Percentiles rank a stretch among this genome's conserved stretches.
Conservation (phyloP, 2,888 invertebrate genomes). For the Osmoderma eremita region DNA sequence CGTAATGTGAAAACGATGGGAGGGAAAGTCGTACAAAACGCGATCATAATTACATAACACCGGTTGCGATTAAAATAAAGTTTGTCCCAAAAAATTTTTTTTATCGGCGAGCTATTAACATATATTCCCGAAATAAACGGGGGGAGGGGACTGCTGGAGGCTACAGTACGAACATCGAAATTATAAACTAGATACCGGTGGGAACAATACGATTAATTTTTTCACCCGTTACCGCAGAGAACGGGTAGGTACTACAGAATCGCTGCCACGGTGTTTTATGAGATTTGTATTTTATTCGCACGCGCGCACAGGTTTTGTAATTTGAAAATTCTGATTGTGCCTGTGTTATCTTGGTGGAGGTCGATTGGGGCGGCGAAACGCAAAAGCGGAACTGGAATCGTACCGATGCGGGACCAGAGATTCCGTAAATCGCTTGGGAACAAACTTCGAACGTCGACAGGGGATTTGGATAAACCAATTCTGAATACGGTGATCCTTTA, state of each 20-base stretch:
- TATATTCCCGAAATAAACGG: constrained; percentile 47
- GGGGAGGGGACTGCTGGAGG: constrained; percentile 8
- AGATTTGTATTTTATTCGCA: constrained; percentile 54
- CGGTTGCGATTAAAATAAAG: constrained; percentile 22
- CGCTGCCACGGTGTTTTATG: constrained; percentile 32
- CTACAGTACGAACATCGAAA: constrained; percentile 46
- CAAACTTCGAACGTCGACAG: constrained; percentile 32
- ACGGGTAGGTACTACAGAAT: no score
- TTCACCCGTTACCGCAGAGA: constrained; percentile 46
- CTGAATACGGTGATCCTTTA: constrained; percentile 28
- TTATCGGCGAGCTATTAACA: constrained; percentile 41
- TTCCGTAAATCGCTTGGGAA: constrained; percentile 32
- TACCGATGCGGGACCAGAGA: constrained; percentile 20
- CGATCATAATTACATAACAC: constrained; percentile 1
- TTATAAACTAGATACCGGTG: constrained; percentile 56
- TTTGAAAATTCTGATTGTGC: constrained; percentile 49
- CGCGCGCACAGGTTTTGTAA: constrained; percentile 50
- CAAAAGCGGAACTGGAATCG: constrained; percentile 22
- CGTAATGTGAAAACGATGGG: not conserved
- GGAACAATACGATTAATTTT: constrained; percentile 57
- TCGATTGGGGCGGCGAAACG: constrained; percentile 12
- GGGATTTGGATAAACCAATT: constrained; percentile 36
- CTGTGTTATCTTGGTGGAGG: constrained; percentile 36
- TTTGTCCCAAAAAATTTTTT: constrained; percentile 23
- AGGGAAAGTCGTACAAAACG: not conserved